Conservation (phyloP, 1,140 invertebrate species). For the Lepidurus packardi region DNA sequence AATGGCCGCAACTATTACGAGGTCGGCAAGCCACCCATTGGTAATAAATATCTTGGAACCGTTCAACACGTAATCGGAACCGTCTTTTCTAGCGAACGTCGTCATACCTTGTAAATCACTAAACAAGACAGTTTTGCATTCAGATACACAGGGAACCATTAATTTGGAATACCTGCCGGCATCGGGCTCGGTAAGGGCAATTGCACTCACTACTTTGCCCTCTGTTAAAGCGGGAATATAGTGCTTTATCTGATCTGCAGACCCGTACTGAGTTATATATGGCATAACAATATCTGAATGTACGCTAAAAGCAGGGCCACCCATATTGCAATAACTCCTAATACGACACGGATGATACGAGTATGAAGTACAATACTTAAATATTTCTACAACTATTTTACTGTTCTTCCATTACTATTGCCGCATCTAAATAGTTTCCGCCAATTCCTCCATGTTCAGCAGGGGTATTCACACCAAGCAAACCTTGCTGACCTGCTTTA, state of each 20-base stretch:
- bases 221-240: slow-evolving; percentile 48
- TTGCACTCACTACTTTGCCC: slow-evolving; percentile 47
- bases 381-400: slow-evolving; percentile 38
- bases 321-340: slow-evolving; percentile 47
- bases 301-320: slow-evolving; percentile 47
- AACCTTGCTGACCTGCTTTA: slow-evolving; percentile 46
- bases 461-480: slow-evolving; percentile 47
- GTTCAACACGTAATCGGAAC: slow-evolving; percentile 49
- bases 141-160: slow-evolving; percentile 27
- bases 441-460: slow-evolving; percentile 47
- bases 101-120: slow-evolving; percentile 50
- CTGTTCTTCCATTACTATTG: slow-evolving; percentile 49
- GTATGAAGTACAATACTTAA: slow-evolving; percentile 27
- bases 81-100: slow-evolving; percentile 48
- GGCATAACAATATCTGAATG: slow-evolving; percentile 52
- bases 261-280: slow-evolving; percentile 49
- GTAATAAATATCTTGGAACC: slow-evolving; percentile 51
- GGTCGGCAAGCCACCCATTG: slow-evolving; percentile 48
- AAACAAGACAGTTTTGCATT: slow-evolving; percentile 23
- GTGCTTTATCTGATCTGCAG: slow-evolving; percentile 47
- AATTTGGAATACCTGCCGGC: slow-evolving; percentile 46
- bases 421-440: slow-evolving; percentile 46
- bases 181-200: slow-evolving; percentile 50
- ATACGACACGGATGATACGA: slow-evolving; percentile 15
- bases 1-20: slow-evolving; percentile 49